A percentile compares a stretch with the other conserved stretches of the same genome.
phyloP scores from a whole-genome alignment of 1,140 invertebrate species.

The Drosophila ohnishii region DNA sequence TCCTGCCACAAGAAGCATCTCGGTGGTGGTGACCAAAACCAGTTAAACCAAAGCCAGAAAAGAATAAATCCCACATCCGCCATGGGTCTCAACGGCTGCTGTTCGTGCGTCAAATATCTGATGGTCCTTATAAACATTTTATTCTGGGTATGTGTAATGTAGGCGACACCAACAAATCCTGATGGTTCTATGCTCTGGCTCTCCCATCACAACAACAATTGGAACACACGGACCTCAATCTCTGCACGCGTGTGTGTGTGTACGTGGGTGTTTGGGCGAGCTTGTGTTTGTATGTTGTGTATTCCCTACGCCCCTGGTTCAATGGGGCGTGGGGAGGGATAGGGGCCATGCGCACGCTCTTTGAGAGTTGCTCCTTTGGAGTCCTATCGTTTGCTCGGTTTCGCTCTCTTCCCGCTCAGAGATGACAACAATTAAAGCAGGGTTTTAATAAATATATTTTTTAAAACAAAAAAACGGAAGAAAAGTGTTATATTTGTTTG shows the following conservation, averaged over 20 bases:
- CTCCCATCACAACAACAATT: conserved; percentile 53
- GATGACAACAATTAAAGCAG: conserved; percentile 4
- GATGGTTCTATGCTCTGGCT: conserved; percentile 8
- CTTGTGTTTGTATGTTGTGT: conserved; percentile 47
- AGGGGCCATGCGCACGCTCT: conserved; percentile 63
- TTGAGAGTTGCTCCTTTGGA: conserved; percentile 26
- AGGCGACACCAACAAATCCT: conserved; percentile 40
- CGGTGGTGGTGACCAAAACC: conserved; percentile 53
- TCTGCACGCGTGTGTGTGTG: conserved; percentile 12
- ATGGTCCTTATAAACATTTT: conserved; percentile 88
- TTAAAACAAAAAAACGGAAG: too few species aligned
- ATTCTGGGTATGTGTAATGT: conserved; percentile 87
- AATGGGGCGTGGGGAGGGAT: conserved; percentile 16
- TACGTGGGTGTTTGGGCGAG: conserved; percentile 32
- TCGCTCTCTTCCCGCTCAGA: conserved; percentile 5
- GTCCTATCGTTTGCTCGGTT: conserved; percentile 10
- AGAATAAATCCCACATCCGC: conserved; percentile 35
- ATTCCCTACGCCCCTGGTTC: conserved; percentile 57
- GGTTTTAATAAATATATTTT: not conserved
- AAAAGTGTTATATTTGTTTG: too few species aligned
- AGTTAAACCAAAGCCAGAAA: conserved; percentile 40
- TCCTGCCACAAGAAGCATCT: conserved; percentile 41
- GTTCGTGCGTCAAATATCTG: conserved; percentile 88
- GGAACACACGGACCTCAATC: conserved; percentile 53
- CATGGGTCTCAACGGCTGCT: conserved; percentile 88